Base-by-base conservation (phyloP, 2,888 invertebrate genomes). In the Sabatieria punctata region DNA sequence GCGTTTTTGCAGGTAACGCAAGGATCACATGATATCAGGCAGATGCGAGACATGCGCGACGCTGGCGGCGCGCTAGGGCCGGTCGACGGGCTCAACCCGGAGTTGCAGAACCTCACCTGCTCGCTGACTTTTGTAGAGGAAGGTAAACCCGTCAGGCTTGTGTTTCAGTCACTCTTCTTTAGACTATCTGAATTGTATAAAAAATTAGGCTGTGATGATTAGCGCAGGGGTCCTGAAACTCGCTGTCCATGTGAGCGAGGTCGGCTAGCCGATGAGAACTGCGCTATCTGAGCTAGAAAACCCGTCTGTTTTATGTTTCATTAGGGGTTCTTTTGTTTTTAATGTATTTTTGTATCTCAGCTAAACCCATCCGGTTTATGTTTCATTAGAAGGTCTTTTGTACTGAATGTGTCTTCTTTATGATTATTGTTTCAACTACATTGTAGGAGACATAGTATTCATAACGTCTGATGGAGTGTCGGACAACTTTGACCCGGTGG, bases 401-500 rank as follows among this genome's bases (percentile, higher is more conserved):
- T n/a, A n/a, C n/a, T n/a, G n/a, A n/a, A n/a, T n/a, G n/a, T n/a
- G n/a, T n/a, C n/a, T n/a, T n/a, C n/a, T n/a, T n/a, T n/a, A n/a
- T n/a, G n/a, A n/a, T n/a, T n/a, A n/a, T n/a, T n/a, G n/a, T n/a
- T n/a, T n/a, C n/a, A n/a, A n/a, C n/a, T n/a, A n/a, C n/a, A n/a
- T n/a, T n/a, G n/a, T n/a, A n/a, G n/a, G 80, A 11, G 85, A 86
- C 62, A 78, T 86, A 50, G 79, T 86, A 24, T 80, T 85, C 65
- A 73, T 86, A 18, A 84, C 85, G 1, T 82, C 82, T n/a, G 85
- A 86, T 61, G 85, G 85, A 6, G 76, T 86, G 27, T 82, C 83
- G 4, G 85, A 86, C 64, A 86, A 86, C 66, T 83, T 85, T 59
- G 85, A 86, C 69, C 85, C 85, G 1, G 85, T 85, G 26, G 85